phyloP scores from a whole-genome alignment of 2,888 invertebrate genomes.

The Drosophila quinaria region DNA sequence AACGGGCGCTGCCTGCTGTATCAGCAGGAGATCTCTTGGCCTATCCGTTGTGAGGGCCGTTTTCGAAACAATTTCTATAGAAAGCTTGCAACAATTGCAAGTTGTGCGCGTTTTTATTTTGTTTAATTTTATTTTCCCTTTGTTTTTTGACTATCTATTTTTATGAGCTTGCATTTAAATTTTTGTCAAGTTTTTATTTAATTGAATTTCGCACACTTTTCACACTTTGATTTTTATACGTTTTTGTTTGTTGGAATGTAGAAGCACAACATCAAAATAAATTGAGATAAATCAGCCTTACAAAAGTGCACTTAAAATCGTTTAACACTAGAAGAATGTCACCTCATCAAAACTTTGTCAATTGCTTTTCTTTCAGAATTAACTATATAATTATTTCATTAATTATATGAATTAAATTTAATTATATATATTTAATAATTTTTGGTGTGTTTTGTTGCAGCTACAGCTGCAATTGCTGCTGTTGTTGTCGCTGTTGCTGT shows the following conservation, averaged over 20 bases:
- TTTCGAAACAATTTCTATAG: slow-evolving; percentile 23
- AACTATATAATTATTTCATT: slow-evolving; percentile 15
- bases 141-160: background rate
- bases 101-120: background rate
- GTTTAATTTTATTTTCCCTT: background rate
- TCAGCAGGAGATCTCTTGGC: slow-evolving; percentile 81
- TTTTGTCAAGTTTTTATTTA: too few species aligned
- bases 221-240: slow-evolving; percentile 9
- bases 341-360: slow-evolving; percentile 54
- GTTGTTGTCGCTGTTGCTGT: slow-evolving; percentile 10
- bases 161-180: background rate
- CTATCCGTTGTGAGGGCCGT: slow-evolving; percentile 83
- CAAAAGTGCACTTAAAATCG: slow-evolving; percentile 84
- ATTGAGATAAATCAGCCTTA: slow-evolving; percentile 85
- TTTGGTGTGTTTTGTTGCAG: slow-evolving; percentile 17
- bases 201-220: slow-evolving; percentile 13
- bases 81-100: slow-evolving; percentile 13
- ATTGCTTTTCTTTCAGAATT: slow-evolving; percentile 68
- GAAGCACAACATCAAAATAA: slow-evolving; percentile 85
- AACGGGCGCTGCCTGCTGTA: slow-evolving; percentile 79
- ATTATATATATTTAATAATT: slow-evolving; percentile 3
- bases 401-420: slow-evolving; percentile 12
- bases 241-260: slow-evolving; percentile 60
- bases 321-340: slow-evolving; percentile 50
- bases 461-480: slow-evolving; percentile 34